Evolutionary conservation across 2,113 vertebrate species (phyloP), one percentile per base, ranked within the genome.

Genomic region (Erythrolamprus reginae): DNA sequence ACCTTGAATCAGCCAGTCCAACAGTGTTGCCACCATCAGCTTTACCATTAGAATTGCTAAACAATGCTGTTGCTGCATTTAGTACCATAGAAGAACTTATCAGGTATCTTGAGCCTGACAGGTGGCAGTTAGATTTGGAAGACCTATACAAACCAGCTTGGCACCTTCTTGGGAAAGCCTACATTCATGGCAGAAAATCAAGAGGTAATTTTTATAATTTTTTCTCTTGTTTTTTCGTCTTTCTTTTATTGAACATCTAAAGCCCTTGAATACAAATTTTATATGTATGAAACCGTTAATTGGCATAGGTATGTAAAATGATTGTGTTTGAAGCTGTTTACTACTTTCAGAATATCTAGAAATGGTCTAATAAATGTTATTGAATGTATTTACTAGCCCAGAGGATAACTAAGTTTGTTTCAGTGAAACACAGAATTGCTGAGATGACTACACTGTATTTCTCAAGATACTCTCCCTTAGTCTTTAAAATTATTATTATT

Each of bases 81-180:
- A 96, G 97, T 90, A 99, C 99, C 0, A 96, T 99, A 96, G 99
- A 99, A 96, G 99, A 99, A 92, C 98, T 99, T n/a, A 98, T 99
- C 96, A 98, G 98, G 51, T 99, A 98, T 90, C 97, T 99, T 42
- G 99, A 99, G 93, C 99, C 99, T 0, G 99, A 99, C 6, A 96
- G 98, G 88, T 99, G 99, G 99, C 98, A 99, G 86, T 94, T 99
- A 96, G 99, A 99, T 94, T 97, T 99, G 96, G 99, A 99, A 87
- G 99, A 99, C 89, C 90, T 99, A 12, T 99, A 99, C 95, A 98
- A 98, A 95, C 98, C 99, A 87, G 96, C 98, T 0, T 99, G 98
- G 99, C 98, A 99, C 1, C 96, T 98, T 88, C 97, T 99, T 90
- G 99, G 99, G 61, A 99, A 99, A 94, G 98, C 99, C 33, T 99